A percentile compares a stretch with the other conserved stretches of the same genome.
Evolutionary conservation across 1,140 invertebrate genomes (phyloP).

Genomic region (Trypoxylus dichotomus): DNA sequence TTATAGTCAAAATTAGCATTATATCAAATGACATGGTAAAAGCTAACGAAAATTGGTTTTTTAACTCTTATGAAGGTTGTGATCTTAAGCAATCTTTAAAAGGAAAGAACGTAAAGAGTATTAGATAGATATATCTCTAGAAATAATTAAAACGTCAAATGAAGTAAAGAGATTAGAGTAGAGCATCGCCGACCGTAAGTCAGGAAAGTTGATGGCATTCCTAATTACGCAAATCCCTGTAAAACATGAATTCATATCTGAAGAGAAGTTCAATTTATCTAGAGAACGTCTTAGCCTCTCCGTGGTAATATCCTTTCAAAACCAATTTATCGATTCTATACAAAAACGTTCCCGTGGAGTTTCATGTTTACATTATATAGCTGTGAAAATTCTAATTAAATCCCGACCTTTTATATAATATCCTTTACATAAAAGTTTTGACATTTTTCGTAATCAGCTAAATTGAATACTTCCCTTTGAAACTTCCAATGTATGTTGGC

Average conservation of each 20-base stretch:
- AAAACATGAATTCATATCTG: constrained; percentile 3
- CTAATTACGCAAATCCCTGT: not conserved
- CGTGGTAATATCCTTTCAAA: not conserved
- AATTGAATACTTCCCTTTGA: not conserved
- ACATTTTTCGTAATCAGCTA: not conserved
- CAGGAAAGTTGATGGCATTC: not conserved
- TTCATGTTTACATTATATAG: not conserved
- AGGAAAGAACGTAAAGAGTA: not conserved
- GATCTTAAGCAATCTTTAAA: no score
- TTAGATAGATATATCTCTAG: not conserved
- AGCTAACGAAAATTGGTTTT: no score
- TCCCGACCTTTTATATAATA: not conserved
- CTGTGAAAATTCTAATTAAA: not conserved
- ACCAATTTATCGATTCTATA: not conserved
- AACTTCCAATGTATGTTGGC: no score
- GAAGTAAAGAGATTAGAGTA: not conserved
- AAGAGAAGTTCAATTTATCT: not conserved
- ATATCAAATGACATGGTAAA: no score
- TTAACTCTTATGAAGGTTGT: no score
- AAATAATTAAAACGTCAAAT: not conserved
- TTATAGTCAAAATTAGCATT: no score
- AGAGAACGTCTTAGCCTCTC: not conserved
- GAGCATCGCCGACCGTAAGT: not conserved
- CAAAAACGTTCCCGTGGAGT: not conserved
- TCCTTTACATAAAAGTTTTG: not conserved